Evolutionary conservation across 2,888 invertebrate species (phyloP).

Genomic region (Megalurothrips usitatus): DNA sequence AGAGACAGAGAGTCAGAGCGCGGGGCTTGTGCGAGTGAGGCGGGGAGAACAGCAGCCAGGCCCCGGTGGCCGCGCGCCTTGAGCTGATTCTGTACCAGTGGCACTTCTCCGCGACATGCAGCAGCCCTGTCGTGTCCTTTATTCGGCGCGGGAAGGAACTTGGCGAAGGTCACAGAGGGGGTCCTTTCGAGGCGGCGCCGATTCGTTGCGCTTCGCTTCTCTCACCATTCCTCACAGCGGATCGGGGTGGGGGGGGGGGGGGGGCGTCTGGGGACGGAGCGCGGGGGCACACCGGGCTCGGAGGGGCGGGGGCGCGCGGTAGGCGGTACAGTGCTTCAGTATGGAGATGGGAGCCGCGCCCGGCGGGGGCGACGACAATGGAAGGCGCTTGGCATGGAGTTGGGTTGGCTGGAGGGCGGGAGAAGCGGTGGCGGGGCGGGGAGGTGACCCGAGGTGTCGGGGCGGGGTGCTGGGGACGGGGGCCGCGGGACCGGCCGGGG

Average conservation of each 20-base stretch:
- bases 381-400: not conserved
- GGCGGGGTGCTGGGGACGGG: not conserved
- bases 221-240: not conserved
- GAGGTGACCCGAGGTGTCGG: not conserved
- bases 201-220: not conserved
- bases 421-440: not conserved
- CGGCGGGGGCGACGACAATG: not conserved
- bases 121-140: too few relatives aligned
- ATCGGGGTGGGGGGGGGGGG: not conserved
- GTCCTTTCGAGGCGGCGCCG: not conserved
- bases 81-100: too few relatives aligned
- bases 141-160: too few relatives aligned
- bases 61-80: too few relatives aligned
- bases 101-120: too few relatives aligned
- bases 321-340: not conserved
- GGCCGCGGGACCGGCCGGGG: not conserved
- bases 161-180: too few relatives aligned
- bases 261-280: too few relatives aligned
- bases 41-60: too few relatives aligned
- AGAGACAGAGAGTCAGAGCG: too few relatives aligned
- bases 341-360: slow-evolving; percentile 12
- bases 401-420: not conserved
- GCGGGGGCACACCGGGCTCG: too few relatives aligned
- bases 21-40: too few relatives aligned
- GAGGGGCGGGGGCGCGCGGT: not conserved